Evolutionary conservation across 2,797 vertebrate genomes (phyloP).

Genomic region (Eurystomus glaucurus): DNA sequence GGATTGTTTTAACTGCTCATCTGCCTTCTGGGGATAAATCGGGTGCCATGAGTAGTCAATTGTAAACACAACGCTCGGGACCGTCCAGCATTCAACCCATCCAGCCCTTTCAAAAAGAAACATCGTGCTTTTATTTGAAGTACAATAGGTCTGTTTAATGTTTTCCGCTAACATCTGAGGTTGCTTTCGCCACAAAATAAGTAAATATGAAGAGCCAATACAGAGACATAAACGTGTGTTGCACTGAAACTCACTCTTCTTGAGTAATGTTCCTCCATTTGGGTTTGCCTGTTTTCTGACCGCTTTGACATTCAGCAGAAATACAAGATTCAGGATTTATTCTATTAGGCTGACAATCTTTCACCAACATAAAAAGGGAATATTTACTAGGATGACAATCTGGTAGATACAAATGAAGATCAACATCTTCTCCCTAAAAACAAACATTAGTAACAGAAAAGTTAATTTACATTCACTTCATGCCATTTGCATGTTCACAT

Average conservation of each 20-base stretch:
- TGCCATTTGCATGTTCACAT: accelerated
- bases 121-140: background rate
- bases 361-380: constrained; percentile 93
- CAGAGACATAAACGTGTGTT: background rate
- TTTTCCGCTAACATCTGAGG: background rate
- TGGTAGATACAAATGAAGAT: constrained; percentile 95
- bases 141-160: background rate
- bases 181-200: background rate
- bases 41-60: constrained; percentile 99
- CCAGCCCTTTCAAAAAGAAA: constrained; percentile 85
- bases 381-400: constrained; percentile 98
- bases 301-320: constrained; percentile 88
- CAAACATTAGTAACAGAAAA: background rate
- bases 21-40: constrained; percentile 97
- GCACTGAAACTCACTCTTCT: constrained; percentile 88
- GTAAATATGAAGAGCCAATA: background rate
- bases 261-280: constrained; percentile 96
- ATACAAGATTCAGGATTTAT: constrained; percentile 88
- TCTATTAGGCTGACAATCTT: constrained; percentile 93
- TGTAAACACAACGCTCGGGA: constrained; percentile 94
- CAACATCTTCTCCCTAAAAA: constrained; percentile 92
- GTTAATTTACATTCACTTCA: background rate
- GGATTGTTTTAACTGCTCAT: constrained; percentile 96
- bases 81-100: constrained; percentile 99
- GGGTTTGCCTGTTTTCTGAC: constrained; percentile 89